Percentiles rank a stretch among this genome's conserved stretches.
Conservation (phyloP, 2,113 vertebrate species). For the pig (Sus scrofa) region DNA sequence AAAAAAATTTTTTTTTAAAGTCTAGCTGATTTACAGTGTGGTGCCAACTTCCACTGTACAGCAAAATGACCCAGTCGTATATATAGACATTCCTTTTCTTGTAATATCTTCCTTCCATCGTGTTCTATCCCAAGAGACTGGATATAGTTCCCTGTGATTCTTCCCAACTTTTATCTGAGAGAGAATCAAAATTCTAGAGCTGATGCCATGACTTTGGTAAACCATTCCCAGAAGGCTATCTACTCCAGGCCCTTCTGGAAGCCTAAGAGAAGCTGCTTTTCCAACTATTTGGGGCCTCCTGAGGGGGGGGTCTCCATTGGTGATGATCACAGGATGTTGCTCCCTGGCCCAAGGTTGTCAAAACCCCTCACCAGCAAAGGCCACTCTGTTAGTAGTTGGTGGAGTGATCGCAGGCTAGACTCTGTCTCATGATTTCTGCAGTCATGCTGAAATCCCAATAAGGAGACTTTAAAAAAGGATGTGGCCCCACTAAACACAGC, state of each 20-base stretch:
- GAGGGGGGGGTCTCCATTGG: background rate
- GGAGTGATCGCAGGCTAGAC: background rate
- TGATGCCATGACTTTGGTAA: background rate
- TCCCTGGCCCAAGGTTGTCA: background rate
- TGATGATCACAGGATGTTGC: background rate
- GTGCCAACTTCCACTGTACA: too few species aligned
- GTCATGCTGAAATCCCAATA: background rate
- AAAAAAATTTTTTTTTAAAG: too few species aligned
- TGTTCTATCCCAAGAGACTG: too few species aligned
- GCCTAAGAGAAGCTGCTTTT: background rate
- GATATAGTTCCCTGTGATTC: background rate
- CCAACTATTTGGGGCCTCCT: background rate
- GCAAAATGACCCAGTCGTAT: too few species aligned
- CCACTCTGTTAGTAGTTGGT: background rate
- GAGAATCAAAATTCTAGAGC: background rate
- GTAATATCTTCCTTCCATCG: too few species aligned
- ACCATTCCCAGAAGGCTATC: background rate
- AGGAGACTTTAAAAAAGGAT: background rate
- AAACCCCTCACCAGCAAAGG: background rate
- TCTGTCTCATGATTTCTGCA: background rate
- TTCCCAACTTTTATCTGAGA: background rate
- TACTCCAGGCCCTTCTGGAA: background rate
- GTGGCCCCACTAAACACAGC: background rate
- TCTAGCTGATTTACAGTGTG: too few species aligned
- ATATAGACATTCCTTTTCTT: too few species aligned